These are phyloP conservation scores for Cephalopholis sonnerati DNA, from an alignment of 2,113 vertebrate species.

Conservation along the genomic window DNA sequence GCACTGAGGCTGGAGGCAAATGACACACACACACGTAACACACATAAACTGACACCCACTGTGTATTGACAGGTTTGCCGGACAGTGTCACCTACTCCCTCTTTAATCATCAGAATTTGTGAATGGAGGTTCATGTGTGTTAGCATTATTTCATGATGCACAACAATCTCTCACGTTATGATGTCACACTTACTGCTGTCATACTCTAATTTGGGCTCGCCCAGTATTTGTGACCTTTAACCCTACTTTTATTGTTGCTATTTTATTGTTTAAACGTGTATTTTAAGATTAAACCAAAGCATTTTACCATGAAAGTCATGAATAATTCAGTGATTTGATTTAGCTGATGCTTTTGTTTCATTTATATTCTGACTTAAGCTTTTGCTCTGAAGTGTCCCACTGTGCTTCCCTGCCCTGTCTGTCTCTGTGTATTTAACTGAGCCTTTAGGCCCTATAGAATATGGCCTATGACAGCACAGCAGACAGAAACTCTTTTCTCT, in stretches of 20 bases:
- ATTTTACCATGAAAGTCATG: not conserved
- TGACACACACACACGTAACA: conserved; percentile 40
- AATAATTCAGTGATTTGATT: conserved; percentile 3
- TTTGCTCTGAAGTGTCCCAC: conserved; percentile 27
- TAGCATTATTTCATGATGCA: not conserved
- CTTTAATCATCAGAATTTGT: conserved; percentile 21
- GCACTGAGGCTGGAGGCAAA: conserved; percentile 67
- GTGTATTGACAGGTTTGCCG: conserved; percentile 22
- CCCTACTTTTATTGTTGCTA: not conserved
- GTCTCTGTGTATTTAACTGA: conserved; percentile 51
- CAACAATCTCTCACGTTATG: conserved; percentile 5
- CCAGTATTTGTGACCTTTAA: not conserved
- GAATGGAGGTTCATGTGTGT: conserved; percentile 32
- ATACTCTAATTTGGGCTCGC: not conserved
- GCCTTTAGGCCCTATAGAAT: conserved; percentile 47
- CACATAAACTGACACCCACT: not conserved
- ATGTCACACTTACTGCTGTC: not conserved
- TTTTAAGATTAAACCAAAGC: not conserved
- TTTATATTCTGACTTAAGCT: not conserved
- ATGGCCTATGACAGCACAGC: conserved; percentile 53
- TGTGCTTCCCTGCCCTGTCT: conserved; percentile 14
- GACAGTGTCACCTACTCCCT: not conserved
- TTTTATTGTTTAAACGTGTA: not conserved
- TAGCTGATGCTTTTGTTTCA: not conserved
- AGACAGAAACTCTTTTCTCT: conserved; percentile 63